Conservation (phyloP, 2,113 vertebrate genomes). For the Eira barbara region DNA sequence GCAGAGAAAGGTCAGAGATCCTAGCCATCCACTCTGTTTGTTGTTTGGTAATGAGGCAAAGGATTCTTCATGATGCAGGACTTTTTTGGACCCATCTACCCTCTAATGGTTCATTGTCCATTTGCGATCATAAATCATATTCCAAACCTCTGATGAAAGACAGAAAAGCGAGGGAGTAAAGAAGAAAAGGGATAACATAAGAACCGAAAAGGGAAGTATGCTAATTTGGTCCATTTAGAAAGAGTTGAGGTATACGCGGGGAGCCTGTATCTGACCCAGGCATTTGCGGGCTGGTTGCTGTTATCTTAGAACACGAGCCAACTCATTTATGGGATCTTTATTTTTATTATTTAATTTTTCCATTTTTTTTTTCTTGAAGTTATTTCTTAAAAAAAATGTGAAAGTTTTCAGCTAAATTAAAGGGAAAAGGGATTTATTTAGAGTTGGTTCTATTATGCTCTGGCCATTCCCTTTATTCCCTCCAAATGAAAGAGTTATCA, state of each 20-base stretch:
- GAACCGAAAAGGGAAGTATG: not conserved
- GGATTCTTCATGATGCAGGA: not conserved
- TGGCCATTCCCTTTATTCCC: not conserved
- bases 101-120: not conserved
- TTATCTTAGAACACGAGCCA: not conserved
- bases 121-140: not conserved
- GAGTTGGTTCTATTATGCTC: not conserved
- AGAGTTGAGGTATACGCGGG: not conserved
- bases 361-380: not conserved
- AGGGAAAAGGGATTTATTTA: not conserved
- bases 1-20: not conserved
- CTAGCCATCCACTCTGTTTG: no score
- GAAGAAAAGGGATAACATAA: not conserved
- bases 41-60: not conserved
- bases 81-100: not conserved
- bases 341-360: not conserved
- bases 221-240: not conserved
- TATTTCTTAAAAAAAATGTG: not conserved
- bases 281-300: not conserved
- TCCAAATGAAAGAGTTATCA: not conserved
- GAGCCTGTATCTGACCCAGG: not conserved
- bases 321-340: not conserved
- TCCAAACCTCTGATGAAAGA: not conserved
- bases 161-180: not conserved
- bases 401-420: not conserved